Conservation (phyloP, 1,140 invertebrate genomes). For the Planococcus citri region DNA sequence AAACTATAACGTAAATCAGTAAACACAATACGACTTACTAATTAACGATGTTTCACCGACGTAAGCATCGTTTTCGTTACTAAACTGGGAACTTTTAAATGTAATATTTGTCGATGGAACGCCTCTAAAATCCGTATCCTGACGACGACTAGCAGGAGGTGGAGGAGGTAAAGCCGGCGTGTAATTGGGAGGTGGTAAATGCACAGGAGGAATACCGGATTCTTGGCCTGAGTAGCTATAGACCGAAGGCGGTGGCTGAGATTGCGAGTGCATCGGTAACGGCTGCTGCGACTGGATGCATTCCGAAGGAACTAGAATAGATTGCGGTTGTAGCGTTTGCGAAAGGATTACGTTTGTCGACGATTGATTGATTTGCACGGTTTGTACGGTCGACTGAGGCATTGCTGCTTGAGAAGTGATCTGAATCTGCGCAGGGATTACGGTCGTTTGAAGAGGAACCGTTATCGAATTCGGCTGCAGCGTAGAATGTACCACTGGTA, state of each 20-base stretch:
- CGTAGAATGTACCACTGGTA: slow-evolving; percentile 20
- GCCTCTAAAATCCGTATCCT: background rate
- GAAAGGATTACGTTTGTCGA: slow-evolving; percentile 34
- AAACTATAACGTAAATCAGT: slow-evolving; percentile 10
- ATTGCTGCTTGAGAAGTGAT: slow-evolving; percentile 40
- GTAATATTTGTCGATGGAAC: background rate
- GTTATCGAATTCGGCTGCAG: slow-evolving; percentile 25
- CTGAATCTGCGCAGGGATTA: slow-evolving; percentile 34
- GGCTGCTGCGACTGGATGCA: slow-evolving; percentile 32
- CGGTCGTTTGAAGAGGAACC: slow-evolving; percentile 29
- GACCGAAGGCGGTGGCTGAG: slow-evolving; percentile 31
- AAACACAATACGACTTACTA: slow-evolving; percentile 16
- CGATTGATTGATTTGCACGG: slow-evolving; percentile 34
- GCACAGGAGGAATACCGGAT: slow-evolving; percentile 34
- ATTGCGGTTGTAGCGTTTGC: slow-evolving; percentile 28
- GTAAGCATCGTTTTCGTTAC: background rate
- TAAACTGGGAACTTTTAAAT: background rate
- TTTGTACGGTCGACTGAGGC: slow-evolving; percentile 35
- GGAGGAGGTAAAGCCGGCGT: slow-evolving; percentile 24
- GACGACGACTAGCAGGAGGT: slow-evolving; percentile 21
- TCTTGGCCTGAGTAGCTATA: slow-evolving; percentile 25
- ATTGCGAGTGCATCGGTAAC: slow-evolving; percentile 29
- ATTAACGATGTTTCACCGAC: background rate
- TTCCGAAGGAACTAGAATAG: slow-evolving; percentile 32
- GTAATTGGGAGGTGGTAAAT: slow-evolving; percentile 30